A percentile compares a stretch with the other conserved stretches of the same genome.
These are phyloP conservation scores for Empidonax alnorum DNA, from an alignment of 2,113 vertebrate species.

Conservation along the genomic window DNA sequence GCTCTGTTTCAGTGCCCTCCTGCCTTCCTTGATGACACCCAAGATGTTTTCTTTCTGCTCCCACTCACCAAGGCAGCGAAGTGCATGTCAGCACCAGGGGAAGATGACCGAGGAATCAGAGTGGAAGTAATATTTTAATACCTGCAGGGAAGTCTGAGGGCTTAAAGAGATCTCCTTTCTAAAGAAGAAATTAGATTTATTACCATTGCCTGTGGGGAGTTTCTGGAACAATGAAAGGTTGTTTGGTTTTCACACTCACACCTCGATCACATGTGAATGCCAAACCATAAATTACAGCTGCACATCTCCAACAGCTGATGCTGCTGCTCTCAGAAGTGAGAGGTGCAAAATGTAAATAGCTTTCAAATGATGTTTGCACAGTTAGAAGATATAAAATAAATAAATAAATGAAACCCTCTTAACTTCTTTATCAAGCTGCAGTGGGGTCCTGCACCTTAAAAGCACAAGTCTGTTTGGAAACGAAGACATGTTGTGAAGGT, in stretches of 20 bases:
- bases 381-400: background rate
- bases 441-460: slow-evolving; percentile 21
- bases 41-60: background rate
- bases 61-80: background rate
- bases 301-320: slow-evolving; percentile 24
- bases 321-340: background rate
- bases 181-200: slow-evolving; percentile 47
- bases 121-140: slow-evolving; percentile 58
- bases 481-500: slow-evolving; percentile 58
- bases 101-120: slow-evolving; percentile 46
- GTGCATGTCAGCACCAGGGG: background rate
- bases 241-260: slow-evolving; percentile 21
- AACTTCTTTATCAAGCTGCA: background rate
- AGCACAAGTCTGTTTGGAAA: slow-evolving; percentile 33
- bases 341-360: slow-evolving; percentile 45
- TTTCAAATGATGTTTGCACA: slow-evolving; percentile 43
- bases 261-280: slow-evolving; percentile 42
- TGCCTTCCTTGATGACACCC: background rate
- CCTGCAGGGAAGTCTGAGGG: slow-evolving; percentile 24
- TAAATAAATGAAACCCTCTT: background rate
- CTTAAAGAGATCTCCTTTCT: slow-evolving; percentile 4
- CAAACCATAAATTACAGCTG: slow-evolving; percentile 10
- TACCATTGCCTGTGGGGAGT: slow-evolving; percentile 10
- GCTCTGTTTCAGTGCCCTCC: background rate
- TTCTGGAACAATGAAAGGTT: slow-evolving; percentile 20